Percentiles rank a stretch among this genome's conserved stretches.
phyloP scores from a whole-genome alignment of 2,888 invertebrate genomes.

The Abrostola tripartita region DNA sequence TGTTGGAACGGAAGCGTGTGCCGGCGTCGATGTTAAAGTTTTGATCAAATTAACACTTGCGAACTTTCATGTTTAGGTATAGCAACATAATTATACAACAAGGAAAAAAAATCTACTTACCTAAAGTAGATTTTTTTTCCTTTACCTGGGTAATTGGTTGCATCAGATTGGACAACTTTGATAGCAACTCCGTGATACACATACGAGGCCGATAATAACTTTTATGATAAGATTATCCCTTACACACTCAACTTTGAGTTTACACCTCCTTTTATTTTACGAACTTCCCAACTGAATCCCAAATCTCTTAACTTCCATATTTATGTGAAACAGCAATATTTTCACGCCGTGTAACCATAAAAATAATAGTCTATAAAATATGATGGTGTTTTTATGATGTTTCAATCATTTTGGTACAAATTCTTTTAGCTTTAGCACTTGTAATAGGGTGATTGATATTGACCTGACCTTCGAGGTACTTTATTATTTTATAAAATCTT shows the following conservation, averaged over 20 bases:
- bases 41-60: no score
- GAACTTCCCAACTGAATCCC: constrained; percentile 46
- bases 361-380: constrained; percentile 48
- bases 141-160: background rate
- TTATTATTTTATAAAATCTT: no score
- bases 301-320: constrained; percentile 34
- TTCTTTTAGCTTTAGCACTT: constrained; percentile 48
- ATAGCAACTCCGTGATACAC: background rate
- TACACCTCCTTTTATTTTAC: constrained; percentile 47
- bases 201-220: background rate
- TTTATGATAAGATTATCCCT: constrained; percentile 9
- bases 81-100: no score
- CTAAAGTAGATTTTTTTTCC: no score
- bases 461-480: background rate
- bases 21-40: no score
- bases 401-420: constrained; percentile 59
- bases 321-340: constrained; percentile 46
- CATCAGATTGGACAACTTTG: background rate
- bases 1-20: no score
- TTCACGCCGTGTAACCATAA: constrained; percentile 49
- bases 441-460: constrained; percentile 25
- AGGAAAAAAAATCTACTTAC: no score
- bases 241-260: constrained; percentile 14
- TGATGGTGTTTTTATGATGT: constrained; percentile 49
- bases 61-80: no score